Evolutionary conservation across 2,113 vertebrate genomes (phyloP), one percentile per base, ranked within the genome.

Genomic region (Cyanocitta stelleri): DNA sequence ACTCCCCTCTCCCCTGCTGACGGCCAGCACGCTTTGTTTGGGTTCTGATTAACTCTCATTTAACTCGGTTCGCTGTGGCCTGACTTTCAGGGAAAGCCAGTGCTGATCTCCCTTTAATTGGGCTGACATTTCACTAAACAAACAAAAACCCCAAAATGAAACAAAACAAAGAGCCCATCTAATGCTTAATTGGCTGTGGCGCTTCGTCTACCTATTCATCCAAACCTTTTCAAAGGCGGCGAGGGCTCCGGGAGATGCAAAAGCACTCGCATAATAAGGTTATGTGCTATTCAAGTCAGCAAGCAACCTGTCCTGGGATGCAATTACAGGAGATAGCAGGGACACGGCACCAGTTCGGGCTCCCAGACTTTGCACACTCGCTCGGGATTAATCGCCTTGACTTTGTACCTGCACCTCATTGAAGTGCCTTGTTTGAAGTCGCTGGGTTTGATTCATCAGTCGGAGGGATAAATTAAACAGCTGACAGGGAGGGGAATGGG

Each of bases 121-220:
- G 95, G 79, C 95, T 98, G 97, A 97, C 97, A 98, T 98, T 98
- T 97, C 91, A 44, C 94, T 96, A 97, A 97, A 97, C 96, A 98
- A 98, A 97, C 97, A 98, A 95, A 87, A 97, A 63, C 43, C 96
- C 97, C 79, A 92, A 94, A 80, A 66, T 48, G 93, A 95, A 93
- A 75, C 85, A 93, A 97, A 98, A 97, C 96, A 97, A 96, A 97
- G 96, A 95, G 87, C 93, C 85, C 95, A 46, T 81, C 63, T 82
- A 72, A 80, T 9, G 90, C 95, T 92, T 97, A 97, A 98, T 87
- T 96, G 96, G 96, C 97, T 39, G 8, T 35, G 88, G 86, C 69
- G 75, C 92, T 91, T 89, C 16, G 48, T 90, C 93, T 94, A 75
- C 93, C 87, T 67, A 62, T 82, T 95, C 93, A 75, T 85, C 87